A percentile compares a stretch with the other conserved stretches of the same genome.
phyloP scores from a whole-genome alignment of 2,888 invertebrate species.

The Sericinus montela region DNA sequence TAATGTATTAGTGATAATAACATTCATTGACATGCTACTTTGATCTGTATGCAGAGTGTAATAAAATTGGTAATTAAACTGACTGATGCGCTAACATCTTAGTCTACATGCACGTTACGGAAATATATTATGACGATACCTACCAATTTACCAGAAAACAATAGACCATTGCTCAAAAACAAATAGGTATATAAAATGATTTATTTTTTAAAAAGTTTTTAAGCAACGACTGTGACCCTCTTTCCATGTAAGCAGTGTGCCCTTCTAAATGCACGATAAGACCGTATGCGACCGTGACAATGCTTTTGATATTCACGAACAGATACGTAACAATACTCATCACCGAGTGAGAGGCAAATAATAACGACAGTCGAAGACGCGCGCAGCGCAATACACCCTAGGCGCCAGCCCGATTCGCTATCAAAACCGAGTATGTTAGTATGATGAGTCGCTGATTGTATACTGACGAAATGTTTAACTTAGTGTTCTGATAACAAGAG shows the following conservation, averaged over 20 bases:
- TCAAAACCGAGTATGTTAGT: slow-evolving; percentile 21
- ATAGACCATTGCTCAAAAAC: slow-evolving; percentile 46
- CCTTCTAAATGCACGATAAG: slow-evolving; percentile 60
- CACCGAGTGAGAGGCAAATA: slow-evolving; percentile 72
- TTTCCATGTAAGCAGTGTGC: slow-evolving; percentile 74
- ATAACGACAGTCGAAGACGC: slow-evolving; percentile 52
- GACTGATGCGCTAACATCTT: slow-evolving; percentile 52
- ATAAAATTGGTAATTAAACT: slow-evolving; percentile 25
- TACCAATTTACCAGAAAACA: slow-evolving; percentile 34
- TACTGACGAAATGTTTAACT: background rate
- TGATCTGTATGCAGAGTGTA: slow-evolving; percentile 22
- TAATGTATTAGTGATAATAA: too few species aligned
- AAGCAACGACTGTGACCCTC: slow-evolving; percentile 50
- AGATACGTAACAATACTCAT: slow-evolving; percentile 50
- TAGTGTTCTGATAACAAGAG: slow-evolving; percentile 17
- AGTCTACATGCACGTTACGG: slow-evolving; percentile 67
- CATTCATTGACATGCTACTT: slow-evolving; percentile 46
- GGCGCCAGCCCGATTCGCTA: slow-evolving; percentile 39
- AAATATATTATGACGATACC: slow-evolving; percentile 44
- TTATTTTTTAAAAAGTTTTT: slow-evolving; percentile 43
- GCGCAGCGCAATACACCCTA: slow-evolving; percentile 66
- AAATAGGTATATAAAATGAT: slow-evolving; percentile 32
- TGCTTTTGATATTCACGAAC: slow-evolving; percentile 54
- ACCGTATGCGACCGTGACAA: slow-evolving; percentile 58
- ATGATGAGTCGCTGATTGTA: background rate